Evolutionary conservation across 2,113 vertebrate genomes (phyloP).

Genomic region (zebrafish (Danio rerio)): DNA sequence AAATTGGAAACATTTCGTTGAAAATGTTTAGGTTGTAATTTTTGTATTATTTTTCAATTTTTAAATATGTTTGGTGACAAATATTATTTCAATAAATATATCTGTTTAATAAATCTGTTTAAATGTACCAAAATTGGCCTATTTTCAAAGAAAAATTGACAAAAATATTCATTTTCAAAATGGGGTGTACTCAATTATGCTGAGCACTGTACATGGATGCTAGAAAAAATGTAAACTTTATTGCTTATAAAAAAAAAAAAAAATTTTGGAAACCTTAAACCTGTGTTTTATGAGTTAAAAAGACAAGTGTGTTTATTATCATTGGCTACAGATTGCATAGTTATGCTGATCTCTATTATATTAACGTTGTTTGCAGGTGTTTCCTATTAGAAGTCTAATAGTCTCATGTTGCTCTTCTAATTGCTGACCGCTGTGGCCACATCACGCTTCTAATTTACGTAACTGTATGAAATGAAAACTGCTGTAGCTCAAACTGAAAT

Average conservation of each 20-base stretch:
- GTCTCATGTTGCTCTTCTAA: constrained; percentile 59
- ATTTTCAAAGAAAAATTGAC: too few relatives aligned
- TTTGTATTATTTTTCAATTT: too few relatives aligned
- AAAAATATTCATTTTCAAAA: too few relatives aligned
- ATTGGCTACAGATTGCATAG: not conserved
- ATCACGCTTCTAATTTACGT: constrained; percentile 70
- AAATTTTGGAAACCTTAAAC: not conserved
- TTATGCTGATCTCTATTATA: constrained; percentile 34
- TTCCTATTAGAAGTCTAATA: constrained; percentile 49
- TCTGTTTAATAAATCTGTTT: too few relatives aligned
- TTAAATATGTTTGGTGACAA: too few relatives aligned
- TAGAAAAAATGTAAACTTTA: not conserved
- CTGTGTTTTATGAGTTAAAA: not conserved
- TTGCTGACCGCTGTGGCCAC: constrained; percentile 69
- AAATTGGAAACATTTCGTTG: too few relatives aligned
- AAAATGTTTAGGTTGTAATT: too few relatives aligned
- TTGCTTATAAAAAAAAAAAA: too few relatives aligned
- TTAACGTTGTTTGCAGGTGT: constrained; percentile 50
- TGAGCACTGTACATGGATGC: too few relatives aligned
- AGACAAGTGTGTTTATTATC: not conserved
- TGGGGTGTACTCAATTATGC: too few relatives aligned
- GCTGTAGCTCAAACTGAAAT: constrained; percentile 66
- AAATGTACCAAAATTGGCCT: too few relatives aligned
- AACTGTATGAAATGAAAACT: constrained; percentile 70
- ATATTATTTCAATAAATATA: too few relatives aligned